Evolutionary conservation across 2,797 vertebrate genomes (phyloP), one percentile per base, ranked within the genome.

Genomic region (Anomalospiza imberbis): DNA sequence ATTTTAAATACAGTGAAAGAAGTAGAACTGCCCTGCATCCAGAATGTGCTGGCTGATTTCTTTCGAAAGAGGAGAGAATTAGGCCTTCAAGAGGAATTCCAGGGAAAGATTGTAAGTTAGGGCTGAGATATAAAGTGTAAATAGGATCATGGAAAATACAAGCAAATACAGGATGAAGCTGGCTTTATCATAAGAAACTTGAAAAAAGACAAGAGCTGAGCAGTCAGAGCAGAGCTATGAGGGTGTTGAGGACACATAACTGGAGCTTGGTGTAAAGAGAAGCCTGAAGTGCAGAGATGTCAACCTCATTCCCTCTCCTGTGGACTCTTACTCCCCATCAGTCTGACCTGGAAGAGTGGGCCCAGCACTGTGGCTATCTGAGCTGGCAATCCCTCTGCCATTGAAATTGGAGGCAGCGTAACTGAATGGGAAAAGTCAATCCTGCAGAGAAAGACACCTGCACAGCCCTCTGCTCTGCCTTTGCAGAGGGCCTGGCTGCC

Each of bases 1-100:
- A 12, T 61, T 68, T 76, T 61, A 68, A 68, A 8, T 47, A 9
- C 9, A 0, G 0, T 47, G 68, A 47, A 47, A 2, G 2, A 40
- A 61, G n/a, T 22, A 61, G 55, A 61, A 40, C 8, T n/a, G 13
- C 13, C 40, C 29, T 53, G 13, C 29, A 14, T 54, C 47, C 13
- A 45, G 29, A 51, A 45, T 29, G 24, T 0, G 0, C 19, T 25
- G 32, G n/a, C 38, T 76, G 29, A 60, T n/a, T 47, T 68, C 20
- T 47, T 76, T 9, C 29, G 61, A 11, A 38, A 61, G 29, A 67
- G 61, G 20, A 76, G 40, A 85, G 13, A 53, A 47, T 25, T 25
- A 20, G 29, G 13, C 29, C 47, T 76, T 53, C 24, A 68, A 45
- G 38, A 53, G 10, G 17, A 68, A 61, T 68, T 47, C 19, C 63